These are phyloP conservation scores for Phaethon lepturus DNA, from an alignment of 2,113 vertebrate species.

Conservation along the genomic window DNA sequence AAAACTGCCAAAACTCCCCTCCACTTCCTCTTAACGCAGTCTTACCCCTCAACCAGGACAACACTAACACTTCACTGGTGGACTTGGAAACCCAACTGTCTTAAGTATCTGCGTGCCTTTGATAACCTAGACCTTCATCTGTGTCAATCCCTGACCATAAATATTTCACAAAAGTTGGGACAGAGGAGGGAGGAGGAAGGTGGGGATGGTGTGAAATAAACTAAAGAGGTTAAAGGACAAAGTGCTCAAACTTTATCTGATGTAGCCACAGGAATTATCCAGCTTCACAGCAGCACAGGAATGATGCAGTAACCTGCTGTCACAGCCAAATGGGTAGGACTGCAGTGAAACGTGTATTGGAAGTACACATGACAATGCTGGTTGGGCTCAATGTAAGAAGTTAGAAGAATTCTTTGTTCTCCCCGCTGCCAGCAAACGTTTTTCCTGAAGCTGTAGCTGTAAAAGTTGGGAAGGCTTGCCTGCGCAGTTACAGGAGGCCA, in stretches of 20 bases:
- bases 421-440: neutral
- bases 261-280: neutral
- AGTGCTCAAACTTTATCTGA: neutral
- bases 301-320: neutral
- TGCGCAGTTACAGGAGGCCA: neutral
- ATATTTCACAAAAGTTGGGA: neutral
- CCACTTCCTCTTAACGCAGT: neutral
- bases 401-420: neutral
- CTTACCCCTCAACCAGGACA: neutral
- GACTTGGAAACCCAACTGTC: neutral
- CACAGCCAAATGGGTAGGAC: neutral
- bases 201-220: neutral
- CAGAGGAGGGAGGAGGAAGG: neutral
- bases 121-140: neutral
- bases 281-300: neutral
- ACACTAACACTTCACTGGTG: neutral
- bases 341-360: neutral
- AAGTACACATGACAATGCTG: neutral
- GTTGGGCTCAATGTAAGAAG: neutral
- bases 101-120: neutral
- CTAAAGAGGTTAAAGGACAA: neutral
- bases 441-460: neutral
- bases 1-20: neutral
- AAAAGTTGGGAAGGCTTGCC: neutral
- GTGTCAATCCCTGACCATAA: neutral